phyloP scores from a whole-genome alignment of 2,797 vertebrate species.

The Onychomys leucogaster region DNA sequence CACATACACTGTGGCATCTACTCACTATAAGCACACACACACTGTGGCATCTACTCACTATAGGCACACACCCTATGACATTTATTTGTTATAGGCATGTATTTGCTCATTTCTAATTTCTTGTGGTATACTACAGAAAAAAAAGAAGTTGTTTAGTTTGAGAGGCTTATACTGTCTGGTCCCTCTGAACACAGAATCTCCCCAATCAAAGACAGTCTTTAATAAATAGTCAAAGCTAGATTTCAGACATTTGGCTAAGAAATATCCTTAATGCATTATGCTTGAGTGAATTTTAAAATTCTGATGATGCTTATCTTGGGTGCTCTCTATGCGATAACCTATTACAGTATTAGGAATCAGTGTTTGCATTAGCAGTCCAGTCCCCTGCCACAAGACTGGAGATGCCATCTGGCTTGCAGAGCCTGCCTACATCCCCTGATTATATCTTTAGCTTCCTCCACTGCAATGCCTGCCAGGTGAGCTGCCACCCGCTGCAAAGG shows the following conservation, averaged over 20 bases:
- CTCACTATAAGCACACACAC: neutral
- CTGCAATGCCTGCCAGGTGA: slow-evolving; percentile 95
- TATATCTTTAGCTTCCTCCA: slow-evolving; percentile 88
- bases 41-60: neutral
- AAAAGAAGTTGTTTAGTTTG: neutral
- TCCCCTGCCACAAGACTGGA: slow-evolving; percentile 87
- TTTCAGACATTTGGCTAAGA: slow-evolving; percentile 51
- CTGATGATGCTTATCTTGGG: slow-evolving; percentile 74
- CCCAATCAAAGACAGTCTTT: slow-evolving; percentile 56
- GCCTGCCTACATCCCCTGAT: slow-evolving; percentile 89
- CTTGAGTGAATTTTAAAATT: slow-evolving; percentile 55
- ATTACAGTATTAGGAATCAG: slow-evolving; percentile 85
- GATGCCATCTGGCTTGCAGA: slow-evolving; percentile 90
- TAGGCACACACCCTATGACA: neutral
- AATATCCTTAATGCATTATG: slow-evolving; percentile 31
- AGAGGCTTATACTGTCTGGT: slow-evolving; percentile 39
- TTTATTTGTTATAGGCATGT: too few species aligned
- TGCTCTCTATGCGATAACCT: slow-evolving; percentile 14
- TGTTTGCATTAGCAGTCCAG: slow-evolving; percentile 86
- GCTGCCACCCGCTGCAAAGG: slow-evolving; percentile 91
- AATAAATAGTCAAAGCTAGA: slow-evolving; percentile 44
- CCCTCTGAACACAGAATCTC: slow-evolving; percentile 44
- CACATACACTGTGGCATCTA: neutral
- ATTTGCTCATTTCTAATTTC: slow-evolving; percentile 56
- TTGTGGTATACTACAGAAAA: neutral